Evolutionary conservation across 2,113 vertebrate species (phyloP).

Genomic region (Diphyllodes magnificus): DNA sequence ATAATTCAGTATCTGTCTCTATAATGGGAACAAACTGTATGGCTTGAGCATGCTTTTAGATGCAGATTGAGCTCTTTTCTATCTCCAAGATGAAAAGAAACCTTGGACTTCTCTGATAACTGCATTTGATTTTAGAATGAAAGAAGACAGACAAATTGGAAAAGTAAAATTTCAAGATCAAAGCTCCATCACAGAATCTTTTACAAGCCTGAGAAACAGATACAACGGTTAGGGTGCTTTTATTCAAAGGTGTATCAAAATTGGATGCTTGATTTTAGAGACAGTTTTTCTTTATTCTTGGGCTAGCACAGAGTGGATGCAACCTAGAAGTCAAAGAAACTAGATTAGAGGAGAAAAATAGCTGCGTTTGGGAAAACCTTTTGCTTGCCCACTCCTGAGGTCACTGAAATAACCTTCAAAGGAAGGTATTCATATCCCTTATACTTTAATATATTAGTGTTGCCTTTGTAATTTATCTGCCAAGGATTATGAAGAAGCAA

Average conservation of each 20-base stretch:
- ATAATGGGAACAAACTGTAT: conserved; percentile 23
- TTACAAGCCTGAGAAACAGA: conserved; percentile 27
- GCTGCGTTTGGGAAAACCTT: not conserved
- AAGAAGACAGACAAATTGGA: conserved; percentile 20
- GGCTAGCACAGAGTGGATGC: not conserved
- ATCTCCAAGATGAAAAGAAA: conserved; percentile 43
- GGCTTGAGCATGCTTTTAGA: conserved; percentile 48
- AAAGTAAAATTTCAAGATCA: conserved; percentile 49
- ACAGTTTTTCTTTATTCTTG: conserved; percentile 8
- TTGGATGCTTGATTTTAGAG: conserved; percentile 38
- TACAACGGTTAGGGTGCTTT: conserved; percentile 18
- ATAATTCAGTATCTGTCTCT: conserved; percentile 50
- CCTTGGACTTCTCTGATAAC: conserved; percentile 28
- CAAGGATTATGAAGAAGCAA: not conserved
- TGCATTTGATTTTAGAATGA: conserved; percentile 47
- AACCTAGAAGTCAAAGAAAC: not conserved
- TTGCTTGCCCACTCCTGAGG: not conserved
- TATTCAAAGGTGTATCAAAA: conserved; percentile 39
- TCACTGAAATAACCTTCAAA: conserved; percentile 26
- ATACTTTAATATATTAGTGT: not conserved
- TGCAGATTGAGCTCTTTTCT: conserved; percentile 41
- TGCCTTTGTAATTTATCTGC: not conserved
- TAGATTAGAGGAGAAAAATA: conserved; percentile 10
- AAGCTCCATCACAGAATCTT: conserved; percentile 33
- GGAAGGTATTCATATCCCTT: not conserved